These are phyloP conservation scores for Synergus itoensis DNA, from an alignment of 2,888 invertebrate species.

Conservation along the genomic window DNA sequence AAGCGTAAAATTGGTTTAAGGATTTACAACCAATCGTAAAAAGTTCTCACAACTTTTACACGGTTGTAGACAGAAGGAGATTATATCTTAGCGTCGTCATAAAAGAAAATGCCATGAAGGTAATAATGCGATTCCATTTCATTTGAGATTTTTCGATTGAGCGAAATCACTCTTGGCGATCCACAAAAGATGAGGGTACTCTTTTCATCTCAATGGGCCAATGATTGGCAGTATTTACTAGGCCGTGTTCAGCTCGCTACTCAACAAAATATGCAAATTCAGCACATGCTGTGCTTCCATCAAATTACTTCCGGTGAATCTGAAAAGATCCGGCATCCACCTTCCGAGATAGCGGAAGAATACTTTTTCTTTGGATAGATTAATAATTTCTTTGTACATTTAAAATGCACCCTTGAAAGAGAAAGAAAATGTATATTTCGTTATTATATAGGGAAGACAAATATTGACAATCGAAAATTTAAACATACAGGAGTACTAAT, in stretches of 20 bases:
- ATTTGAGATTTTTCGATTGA: slow-evolving; percentile 3
- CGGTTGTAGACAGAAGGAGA: slow-evolving; percentile 11
- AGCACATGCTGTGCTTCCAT: slow-evolving; percentile 46
- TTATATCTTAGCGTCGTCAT: slow-evolving; percentile 9
- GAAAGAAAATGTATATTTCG: not conserved
- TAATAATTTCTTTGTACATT: slow-evolving; percentile 22
- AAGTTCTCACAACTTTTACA: slow-evolving; percentile 20
- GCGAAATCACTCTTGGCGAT: slow-evolving; percentile 8
- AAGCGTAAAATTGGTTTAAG: slow-evolving; percentile 13
- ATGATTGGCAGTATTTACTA: not conserved
- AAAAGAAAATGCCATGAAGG: slow-evolving; percentile 16
- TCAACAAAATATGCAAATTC: slow-evolving; percentile 54
- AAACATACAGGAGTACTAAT: too few species aligned
- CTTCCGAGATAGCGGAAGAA: slow-evolving; percentile 51
- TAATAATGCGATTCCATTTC: slow-evolving; percentile 28
- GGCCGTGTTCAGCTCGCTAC: slow-evolving; percentile 10
- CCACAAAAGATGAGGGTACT: slow-evolving; percentile 9
- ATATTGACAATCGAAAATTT: not conserved
- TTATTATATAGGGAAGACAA: not conserved
- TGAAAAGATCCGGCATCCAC: slow-evolving; percentile 1
- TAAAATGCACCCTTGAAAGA: not conserved
- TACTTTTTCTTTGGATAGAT: slow-evolving; percentile 47
- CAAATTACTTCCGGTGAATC: slow-evolving; percentile 48
- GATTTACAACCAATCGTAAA: slow-evolving; percentile 33
- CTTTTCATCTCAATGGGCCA: not conserved